A percentile compares a stretch with the other conserved stretches of the same genome.
phyloP scores from a whole-genome alignment of 2,113 vertebrate species.

The Helogale parvula region DNA sequence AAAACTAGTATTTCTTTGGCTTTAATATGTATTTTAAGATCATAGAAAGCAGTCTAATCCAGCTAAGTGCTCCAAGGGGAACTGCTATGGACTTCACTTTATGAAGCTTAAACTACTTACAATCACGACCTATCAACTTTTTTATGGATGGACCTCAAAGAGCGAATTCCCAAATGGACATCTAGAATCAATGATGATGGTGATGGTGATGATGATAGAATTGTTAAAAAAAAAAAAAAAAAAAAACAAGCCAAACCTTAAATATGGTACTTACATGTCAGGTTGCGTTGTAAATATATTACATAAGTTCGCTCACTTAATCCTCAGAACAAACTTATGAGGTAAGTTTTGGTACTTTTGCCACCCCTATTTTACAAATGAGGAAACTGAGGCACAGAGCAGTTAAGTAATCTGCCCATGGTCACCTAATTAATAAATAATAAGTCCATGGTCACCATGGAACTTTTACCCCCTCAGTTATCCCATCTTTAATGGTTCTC shows the following conservation, averaged over 20 bases:
- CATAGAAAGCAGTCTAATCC: conserved; percentile 50
- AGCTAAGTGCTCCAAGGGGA: conserved; percentile 45
- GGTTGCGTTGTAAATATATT: background rate
- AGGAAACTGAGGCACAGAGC: background rate
- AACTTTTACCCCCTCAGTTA: background rate
- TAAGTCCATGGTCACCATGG: background rate
- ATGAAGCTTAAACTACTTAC: conserved; percentile 44
- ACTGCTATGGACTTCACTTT: background rate
- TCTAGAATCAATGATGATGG: background rate
- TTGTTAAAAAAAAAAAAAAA: background rate
- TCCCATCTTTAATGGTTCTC: background rate
- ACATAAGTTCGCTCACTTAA: background rate
- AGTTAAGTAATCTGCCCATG: background rate
- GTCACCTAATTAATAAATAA: background rate
- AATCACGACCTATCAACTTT: background rate
- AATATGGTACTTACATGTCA: background rate
- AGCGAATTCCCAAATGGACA: background rate
- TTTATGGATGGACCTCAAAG: background rate
- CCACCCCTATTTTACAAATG: background rate
- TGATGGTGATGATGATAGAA: background rate
- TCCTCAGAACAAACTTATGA: background rate
- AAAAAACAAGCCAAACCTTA: conserved; percentile 14
- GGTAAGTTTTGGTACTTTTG: background rate
- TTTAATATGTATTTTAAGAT: conserved; percentile 64
- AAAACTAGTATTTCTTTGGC: conserved; percentile 70